Base-by-base conservation (phyloP, 2,113 vertebrate genomes). In the Urocitellus parryii region DNA sequence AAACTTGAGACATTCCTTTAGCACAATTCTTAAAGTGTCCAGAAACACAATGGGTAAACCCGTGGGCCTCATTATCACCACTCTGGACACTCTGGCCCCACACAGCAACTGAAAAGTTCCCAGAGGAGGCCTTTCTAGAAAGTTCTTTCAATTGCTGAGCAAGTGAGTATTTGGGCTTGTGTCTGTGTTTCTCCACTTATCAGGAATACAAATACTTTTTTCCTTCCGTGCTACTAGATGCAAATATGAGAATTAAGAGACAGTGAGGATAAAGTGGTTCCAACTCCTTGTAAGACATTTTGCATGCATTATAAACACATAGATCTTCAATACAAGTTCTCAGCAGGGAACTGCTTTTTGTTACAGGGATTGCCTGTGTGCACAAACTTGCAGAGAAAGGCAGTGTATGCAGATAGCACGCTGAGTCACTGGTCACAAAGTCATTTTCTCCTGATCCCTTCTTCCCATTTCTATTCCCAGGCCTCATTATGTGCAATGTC, bases 41-140 rank as follows among this genome's bases (percentile, higher is more conserved):
- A 78, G 67, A 82, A 85, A 80, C 8, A 13, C 74, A 34, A 7
- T 56, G 37, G 56, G 16, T 11, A 61, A 70, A 76, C 27, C 13
- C 58, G n/a, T 13, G 24, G 39, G 90, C 70, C 82, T 78, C 73
- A 4, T 58, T 22, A n/a, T 48, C 73, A 34, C 17, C 7, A 18
- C 16, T 70, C n/a, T 22, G 14, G 32, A n/a, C 45, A 45, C 10
- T 6, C n/a, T 5, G 56, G 53, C 12, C 58, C 32, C 48, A 18
- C 73, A 37, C 1, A 24, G 65, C 37, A 70, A 65, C 58, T 34
- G 16, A 11, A 4, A 12, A 67, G 63, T 34, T 74, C 32, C 58
- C 27, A n/a, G 48, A 53, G 72, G 83, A 87, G n/a, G 42, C 32
- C 74, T 90, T 94, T 86, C 91, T 79, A 79, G 85, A 82, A 97